Base-by-base conservation (phyloP, 2,113 vertebrate species). In the Lynx canadensis region DNA sequence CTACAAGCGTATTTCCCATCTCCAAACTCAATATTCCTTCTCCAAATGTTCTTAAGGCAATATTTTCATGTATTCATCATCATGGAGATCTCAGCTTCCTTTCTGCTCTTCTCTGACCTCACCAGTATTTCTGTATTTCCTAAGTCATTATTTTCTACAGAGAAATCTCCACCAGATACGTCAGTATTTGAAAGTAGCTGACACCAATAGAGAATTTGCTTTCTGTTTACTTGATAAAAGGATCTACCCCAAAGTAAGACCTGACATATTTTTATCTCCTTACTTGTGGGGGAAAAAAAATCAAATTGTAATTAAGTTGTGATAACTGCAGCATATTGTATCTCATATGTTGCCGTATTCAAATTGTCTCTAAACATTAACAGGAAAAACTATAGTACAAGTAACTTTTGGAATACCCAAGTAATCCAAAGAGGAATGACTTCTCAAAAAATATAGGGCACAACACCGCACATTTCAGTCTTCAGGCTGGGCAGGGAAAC, bases 281-380 rank as follows among this genome's bases (percentile, higher is more conserved):
- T 63, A 66, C 52, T 91, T 94, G 23, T 68, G 14, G 29, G 23
- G 14, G 7, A 15, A 33, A 33, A 33, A 33, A 33, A 68, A 71
- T 60, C 31, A 95, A 92, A 57, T 74, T 71, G 9, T 71, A 90
- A 78, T 66, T 78, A 88, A 95, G 36, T 57, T 93, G 9, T 38
- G n/a, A 80, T 45, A 68, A 68, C 4, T 15, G 9, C 2, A 81
- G 66, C 65, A 78, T 13, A 50, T 13, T 71, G 9, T 65, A 84
- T 84, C 31, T 84, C 95, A 97, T 60, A 60, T 25, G 15, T 79
- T 90, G 38, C 5, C 36, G 66, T 16, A 60, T 5, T 45, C 76
- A 89, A 91, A 93, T 89, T 68, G 50, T 87, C 90, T 94, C 57
- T 91, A 96, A 95, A 89, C 41, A 50, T 23, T 29, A 71, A 45